Percentiles rank a stretch among this genome's conserved stretches.
Conservation (phyloP, 2,888 invertebrate species). For the Charanyca ferruginea region DNA sequence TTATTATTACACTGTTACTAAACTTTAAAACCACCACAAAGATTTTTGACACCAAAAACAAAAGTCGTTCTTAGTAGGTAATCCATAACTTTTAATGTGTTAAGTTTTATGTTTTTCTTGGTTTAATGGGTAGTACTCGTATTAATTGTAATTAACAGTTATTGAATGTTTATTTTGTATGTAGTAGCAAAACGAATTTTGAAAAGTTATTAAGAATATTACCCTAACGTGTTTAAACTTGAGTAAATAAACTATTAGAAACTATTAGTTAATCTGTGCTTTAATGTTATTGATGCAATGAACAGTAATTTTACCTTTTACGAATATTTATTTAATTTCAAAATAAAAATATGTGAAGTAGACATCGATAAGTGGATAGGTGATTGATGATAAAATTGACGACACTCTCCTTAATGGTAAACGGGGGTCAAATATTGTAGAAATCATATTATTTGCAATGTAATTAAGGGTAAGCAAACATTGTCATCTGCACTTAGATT, state of each 20-base stretch:
- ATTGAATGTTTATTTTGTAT: too few relatives aligned
- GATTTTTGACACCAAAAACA: too few relatives aligned
- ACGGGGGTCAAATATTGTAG: conserved; percentile 9
- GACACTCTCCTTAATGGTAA: conserved; percentile 21
- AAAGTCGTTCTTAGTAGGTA: too few relatives aligned
- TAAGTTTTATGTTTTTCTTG: too few relatives aligned
- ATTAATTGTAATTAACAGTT: too few relatives aligned
- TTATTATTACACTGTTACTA: too few relatives aligned
- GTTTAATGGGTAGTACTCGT: too few relatives aligned
- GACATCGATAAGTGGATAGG: not conserved
- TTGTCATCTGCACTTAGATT: not conserved
- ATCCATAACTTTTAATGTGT: too few relatives aligned
- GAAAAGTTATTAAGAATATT: too few relatives aligned
- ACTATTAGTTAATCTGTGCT: too few relatives aligned
- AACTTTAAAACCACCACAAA: too few relatives aligned
- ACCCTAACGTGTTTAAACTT: not conserved
- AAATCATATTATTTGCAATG: conserved; percentile 48
- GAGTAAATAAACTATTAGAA: not conserved
- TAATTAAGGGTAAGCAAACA: conserved; percentile 47
- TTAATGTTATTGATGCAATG: not conserved
- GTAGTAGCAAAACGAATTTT: not conserved
- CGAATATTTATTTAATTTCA: not conserved
- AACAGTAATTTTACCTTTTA: not conserved
- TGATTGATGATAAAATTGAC: conserved; percentile 25
- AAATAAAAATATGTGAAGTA: not conserved